These are phyloP conservation scores for Myotis pilosus DNA, from an alignment of 2,797 vertebrate species.

Conservation along the genomic window DNA sequence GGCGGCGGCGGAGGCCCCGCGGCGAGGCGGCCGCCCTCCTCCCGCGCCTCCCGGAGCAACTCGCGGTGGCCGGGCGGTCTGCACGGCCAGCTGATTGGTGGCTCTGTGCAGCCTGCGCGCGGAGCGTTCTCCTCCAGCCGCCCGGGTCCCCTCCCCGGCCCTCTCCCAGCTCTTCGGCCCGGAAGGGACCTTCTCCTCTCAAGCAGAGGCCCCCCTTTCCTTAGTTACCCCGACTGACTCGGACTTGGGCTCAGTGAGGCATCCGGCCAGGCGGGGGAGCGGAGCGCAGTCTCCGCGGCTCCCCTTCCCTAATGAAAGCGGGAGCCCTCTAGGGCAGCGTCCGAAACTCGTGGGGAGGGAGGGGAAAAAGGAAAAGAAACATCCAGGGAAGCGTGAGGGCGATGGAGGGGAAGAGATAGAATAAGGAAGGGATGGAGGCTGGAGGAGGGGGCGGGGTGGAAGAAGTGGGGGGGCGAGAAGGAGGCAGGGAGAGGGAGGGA, in stretches of 20 bases:
- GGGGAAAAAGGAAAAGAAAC: slow-evolving; percentile 29
- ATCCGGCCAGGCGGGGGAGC: slow-evolving; percentile 59
- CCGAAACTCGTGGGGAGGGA: slow-evolving; percentile 66
- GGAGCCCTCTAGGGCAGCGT: slow-evolving; percentile 66
- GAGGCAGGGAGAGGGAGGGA: slow-evolving; percentile 65
- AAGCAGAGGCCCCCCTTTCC: slow-evolving; percentile 45
- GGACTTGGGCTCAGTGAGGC: slow-evolving; percentile 72
- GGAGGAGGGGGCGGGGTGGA: slow-evolving; percentile 63
- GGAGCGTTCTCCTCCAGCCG: slow-evolving; percentile 21
- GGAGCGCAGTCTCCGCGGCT: slow-evolving; percentile 53
- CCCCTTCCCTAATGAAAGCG: slow-evolving; percentile 66
- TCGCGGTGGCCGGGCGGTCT: slow-evolving; percentile 20
- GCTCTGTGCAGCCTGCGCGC: slow-evolving; percentile 34
- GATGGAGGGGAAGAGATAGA: slow-evolving; percentile 58
- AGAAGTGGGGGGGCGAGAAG: slow-evolving; percentile 48
- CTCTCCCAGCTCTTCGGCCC: slow-evolving; percentile 17
- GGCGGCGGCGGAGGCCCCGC: slow-evolving; percentile 26
- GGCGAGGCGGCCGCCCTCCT: not conserved
- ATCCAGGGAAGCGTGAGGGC: slow-evolving; percentile 64
- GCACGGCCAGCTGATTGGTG: slow-evolving; percentile 54
- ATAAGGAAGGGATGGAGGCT: slow-evolving; percentile 52
- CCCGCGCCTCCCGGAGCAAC: slow-evolving; percentile 35
- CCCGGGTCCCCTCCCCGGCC: slow-evolving; percentile 5
- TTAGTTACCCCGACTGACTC: slow-evolving; percentile 68
- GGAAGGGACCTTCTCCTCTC: slow-evolving; percentile 61